These are phyloP conservation scores for Gerris lacustris DNA, from an alignment of 2,888 invertebrate species.

Conservation along the genomic window DNA sequence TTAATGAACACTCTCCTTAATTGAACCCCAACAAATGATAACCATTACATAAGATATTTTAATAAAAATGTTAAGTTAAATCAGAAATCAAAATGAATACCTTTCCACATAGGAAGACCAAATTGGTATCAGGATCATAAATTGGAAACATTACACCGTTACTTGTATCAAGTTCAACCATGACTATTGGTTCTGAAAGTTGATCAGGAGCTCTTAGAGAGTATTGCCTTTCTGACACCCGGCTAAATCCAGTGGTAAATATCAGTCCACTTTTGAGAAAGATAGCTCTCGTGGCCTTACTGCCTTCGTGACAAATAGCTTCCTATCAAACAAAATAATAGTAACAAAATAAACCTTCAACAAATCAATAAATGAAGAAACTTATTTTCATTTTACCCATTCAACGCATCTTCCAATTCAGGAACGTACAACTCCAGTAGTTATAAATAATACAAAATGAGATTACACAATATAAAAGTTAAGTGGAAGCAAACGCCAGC, in stretches of 20 bases:
- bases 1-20: no score
- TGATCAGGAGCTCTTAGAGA: constrained; percentile 84
- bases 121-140: constrained; percentile 90
- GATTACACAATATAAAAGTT: no score
- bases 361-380: background rate
- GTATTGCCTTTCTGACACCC: constrained; percentile 96
- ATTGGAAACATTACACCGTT: constrained; percentile 95
- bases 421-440: no score
- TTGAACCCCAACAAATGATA: no score
- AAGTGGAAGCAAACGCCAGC: no score
- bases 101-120: constrained; percentile 91
- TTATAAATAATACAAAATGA: no score
- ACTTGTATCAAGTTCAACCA: constrained; percentile 85
- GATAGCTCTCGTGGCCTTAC: constrained; percentile 82
- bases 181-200: constrained; percentile 74
- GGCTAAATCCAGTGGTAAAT: constrained; percentile 94
- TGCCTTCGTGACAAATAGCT: constrained; percentile 81
- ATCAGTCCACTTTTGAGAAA: constrained; percentile 81
- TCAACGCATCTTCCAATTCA: no score
- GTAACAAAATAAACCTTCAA: background rate
- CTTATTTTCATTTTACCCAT: no score
- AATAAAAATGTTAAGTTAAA: no score
- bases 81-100: constrained; percentile 33
- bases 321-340: constrained; percentile 41
- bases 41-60: no score